Evolutionary conservation across 2,113 vertebrate genomes (phyloP).

Genomic region (Morone chrysops): DNA sequence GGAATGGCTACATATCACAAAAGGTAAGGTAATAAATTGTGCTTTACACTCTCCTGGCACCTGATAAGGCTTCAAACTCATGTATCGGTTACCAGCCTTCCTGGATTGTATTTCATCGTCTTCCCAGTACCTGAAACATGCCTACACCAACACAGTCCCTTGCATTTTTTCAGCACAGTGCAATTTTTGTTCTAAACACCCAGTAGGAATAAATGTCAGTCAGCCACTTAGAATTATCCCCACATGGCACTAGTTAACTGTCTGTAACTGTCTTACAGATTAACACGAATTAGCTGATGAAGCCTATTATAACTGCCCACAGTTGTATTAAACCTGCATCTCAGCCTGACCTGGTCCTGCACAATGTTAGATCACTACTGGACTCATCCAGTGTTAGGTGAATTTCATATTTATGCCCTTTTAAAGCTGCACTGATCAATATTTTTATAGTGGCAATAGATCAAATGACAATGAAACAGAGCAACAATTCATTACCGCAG

Average conservation of each 20-base stretch:
- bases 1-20: no score
- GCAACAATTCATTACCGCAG: neutral
- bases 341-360: neutral
- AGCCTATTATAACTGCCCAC: neutral
- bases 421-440: neutral
- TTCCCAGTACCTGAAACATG: neutral
- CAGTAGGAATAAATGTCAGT: neutral
- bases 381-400: neutral
- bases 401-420: no score
- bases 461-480: neutral
- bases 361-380: neutral
- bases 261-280: neutral
- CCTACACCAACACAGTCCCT: neutral
- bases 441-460: neutral
- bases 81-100: neutral
- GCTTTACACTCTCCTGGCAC: neutral
- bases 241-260: neutral
- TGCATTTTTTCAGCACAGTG: neutral
- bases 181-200: neutral
- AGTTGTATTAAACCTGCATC: neutral
- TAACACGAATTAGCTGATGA: neutral
- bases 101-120: neutral
- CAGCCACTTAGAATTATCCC: neutral
- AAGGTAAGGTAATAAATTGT: no score
- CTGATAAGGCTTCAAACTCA: neutral